Evolutionary conservation across 2,888 invertebrate species (phyloP).

Genomic region (Limnephilus auricula): DNA sequence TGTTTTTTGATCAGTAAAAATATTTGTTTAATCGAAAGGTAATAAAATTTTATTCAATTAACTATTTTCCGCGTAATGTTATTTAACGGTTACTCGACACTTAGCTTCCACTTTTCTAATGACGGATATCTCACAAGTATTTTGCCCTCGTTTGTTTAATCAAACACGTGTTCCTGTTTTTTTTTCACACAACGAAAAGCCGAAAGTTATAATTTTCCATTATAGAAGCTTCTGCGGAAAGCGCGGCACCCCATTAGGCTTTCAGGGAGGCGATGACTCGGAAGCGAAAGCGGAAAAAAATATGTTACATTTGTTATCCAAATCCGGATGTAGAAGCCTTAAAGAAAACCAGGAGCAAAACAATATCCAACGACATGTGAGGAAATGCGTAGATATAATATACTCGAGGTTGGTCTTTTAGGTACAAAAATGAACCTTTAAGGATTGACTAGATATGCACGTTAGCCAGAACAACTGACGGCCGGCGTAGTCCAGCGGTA

Average conservation of each 20-base stretch:
- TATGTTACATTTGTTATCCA: conserved; percentile 23
- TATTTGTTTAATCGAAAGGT: no score
- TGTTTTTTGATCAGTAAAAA: no score
- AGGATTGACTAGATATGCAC: neutral
- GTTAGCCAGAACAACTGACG: no score
- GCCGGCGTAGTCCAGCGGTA: no score
- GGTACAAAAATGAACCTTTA: neutral
- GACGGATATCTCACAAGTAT: neutral
- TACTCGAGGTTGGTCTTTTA: neutral
- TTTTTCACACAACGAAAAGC: neutral
- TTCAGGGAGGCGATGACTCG: conserved; percentile 52
- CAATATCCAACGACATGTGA: conserved; percentile 34
- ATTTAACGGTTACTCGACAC: no score
- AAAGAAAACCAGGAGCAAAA: conserved; percentile 1
- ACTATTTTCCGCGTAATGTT: no score
- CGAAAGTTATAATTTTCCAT: conserved; percentile 31
- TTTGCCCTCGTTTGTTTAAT: neutral
- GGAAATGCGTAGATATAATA: neutral
- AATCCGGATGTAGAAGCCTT: conserved; percentile 2
- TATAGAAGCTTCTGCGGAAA: conserved; percentile 22
- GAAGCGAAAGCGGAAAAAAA: conserved; percentile 36
- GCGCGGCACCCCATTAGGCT: conserved; percentile 53
- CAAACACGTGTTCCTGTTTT: neutral
- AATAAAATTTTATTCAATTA: no score
- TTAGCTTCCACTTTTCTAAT: no score